Evolutionary conservation across 1,140 invertebrate species (phyloP), one percentile per base, ranked within the genome.

Genomic region (Thalassaphorura encarpata): DNA sequence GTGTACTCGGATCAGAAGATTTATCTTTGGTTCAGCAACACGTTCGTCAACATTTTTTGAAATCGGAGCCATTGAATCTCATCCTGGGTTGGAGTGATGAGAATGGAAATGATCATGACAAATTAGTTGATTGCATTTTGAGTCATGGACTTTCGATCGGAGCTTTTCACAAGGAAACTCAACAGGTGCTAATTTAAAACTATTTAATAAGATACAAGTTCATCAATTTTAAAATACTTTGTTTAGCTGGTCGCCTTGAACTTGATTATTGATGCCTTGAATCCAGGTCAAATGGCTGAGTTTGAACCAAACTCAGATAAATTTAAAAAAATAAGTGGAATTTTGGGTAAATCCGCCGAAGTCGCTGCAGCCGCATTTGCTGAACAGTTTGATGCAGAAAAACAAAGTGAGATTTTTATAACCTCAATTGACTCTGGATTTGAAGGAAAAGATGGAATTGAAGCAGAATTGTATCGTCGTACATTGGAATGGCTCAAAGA

Each of bases 381-480:
- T 18, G 18, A 43, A 21, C 11, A 43, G 18, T 43, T 43, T 18
- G 15, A 15, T 11, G 15, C 15, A 8, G 46, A 48, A 11, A 21
- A 48, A 8, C 23, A 24, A 8, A 24, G 5, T 8, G 46, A 48
- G 24, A 13, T 48, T 8, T 48, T 48, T 24, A 48, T 48, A 18
- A 27, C 46, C 4, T 48, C 46, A 5, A 24, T 48, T 13, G 46
- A 6, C 5, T 13, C 16, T 4, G 26, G 23, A 16, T 48, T 8
- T 29, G 6, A 24, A 29, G 46, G 46, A 21, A 8, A 13, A 11
- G n/a, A n/a, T n/a, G 46, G 46, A 4, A 13, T 48, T 27, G 54
- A 29, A n/a, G 50, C 27, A 33, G 54, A 56, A 42, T 39, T 56
- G 46, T 56, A 56, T 26, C 8, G 27, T 11, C 3, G 54, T 19